These are phyloP conservation scores for Steatornis caripensis DNA, from an alignment of 2,113 vertebrate species.

Conservation along the genomic window DNA sequence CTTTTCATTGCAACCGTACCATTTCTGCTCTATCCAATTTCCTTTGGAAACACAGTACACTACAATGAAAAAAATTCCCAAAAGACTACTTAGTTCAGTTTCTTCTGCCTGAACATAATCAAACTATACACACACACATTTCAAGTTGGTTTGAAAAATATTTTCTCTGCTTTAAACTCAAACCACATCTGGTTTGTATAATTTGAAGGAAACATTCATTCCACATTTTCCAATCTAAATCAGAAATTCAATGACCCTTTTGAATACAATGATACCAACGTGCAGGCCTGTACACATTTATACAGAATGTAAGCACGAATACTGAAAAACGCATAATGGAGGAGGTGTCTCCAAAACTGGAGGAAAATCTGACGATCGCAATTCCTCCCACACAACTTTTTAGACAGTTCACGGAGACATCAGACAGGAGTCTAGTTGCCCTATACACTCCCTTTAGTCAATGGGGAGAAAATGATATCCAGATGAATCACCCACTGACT, in stretches of 20 bases:
- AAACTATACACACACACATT: slow-evolving; percentile 1
- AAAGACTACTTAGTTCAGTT: slow-evolving; percentile 5
- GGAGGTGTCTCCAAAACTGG: neutral
- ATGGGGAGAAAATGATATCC: slow-evolving; percentile 38
- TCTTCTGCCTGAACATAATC: slow-evolving; percentile 20
- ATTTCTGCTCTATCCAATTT: neutral
- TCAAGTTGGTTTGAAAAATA: neutral
- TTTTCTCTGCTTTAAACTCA: slow-evolving; percentile 8
- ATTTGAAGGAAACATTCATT: neutral
- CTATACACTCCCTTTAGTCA: slow-evolving; percentile 15
- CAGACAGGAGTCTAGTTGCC: slow-evolving; percentile 1
- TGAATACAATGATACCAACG: neutral
- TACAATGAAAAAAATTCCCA: neutral
- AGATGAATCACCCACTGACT: slow-evolving; percentile 45
- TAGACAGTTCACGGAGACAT: neutral
- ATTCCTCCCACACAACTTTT: slow-evolving; percentile 8
- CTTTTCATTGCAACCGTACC: neutral
- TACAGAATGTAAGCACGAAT: neutral
- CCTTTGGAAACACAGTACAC: neutral
- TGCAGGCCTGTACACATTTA: neutral
- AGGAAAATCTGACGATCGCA: neutral
- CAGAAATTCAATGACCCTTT: neutral
- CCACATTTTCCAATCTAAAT: slow-evolving; percentile 5
- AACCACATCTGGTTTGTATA: slow-evolving; percentile 20
- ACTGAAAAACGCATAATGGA: neutral